Percentiles rank a stretch among this genome's conserved stretches.
Conservation (phyloP, 2,888 invertebrate species). For the Melieria picta region DNA sequence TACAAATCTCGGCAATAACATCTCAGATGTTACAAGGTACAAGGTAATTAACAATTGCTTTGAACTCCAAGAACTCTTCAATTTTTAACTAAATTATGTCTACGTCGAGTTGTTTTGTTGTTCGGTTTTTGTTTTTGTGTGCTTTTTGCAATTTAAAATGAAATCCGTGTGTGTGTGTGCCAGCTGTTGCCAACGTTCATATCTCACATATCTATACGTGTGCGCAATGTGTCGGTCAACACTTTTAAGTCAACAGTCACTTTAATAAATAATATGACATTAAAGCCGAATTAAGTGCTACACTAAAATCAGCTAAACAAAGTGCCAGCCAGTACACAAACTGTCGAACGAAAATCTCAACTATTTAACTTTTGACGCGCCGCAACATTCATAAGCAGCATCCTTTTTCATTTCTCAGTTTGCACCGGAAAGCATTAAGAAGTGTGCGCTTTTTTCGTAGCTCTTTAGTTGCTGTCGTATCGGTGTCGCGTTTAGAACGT, state of each 20-base stretch:
- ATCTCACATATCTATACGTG: too few species aligned
- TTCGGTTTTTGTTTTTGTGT: slow-evolving; percentile 17
- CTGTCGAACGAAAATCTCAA: too few species aligned
- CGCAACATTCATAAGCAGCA: too few species aligned
- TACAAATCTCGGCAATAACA: slow-evolving; percentile 48
- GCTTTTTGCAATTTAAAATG: slow-evolving; percentile 8
- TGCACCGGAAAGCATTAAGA: too few species aligned
- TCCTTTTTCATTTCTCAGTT: too few species aligned
- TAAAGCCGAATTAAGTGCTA: slow-evolving; percentile 26
- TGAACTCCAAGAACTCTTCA: slow-evolving; percentile 24
- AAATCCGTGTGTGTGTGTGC: background rate
- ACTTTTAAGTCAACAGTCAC: slow-evolving; percentile 51
- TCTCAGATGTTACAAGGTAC: background rate
- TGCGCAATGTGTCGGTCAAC: slow-evolving; percentile 53
- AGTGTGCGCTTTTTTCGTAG: too few species aligned
- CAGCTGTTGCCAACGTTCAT: too few species aligned
- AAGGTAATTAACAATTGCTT: slow-evolving; percentile 15
- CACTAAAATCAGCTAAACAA: background rate
- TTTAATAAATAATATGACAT: background rate
- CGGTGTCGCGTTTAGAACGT: too few species aligned
- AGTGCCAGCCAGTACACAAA: too few species aligned
- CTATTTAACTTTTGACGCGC: too few species aligned
- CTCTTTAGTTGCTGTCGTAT: too few species aligned
- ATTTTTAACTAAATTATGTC: too few species aligned
- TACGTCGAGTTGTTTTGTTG: background rate